Evolutionary conservation across 1,140 invertebrate genomes (phyloP).

Genomic region (Zaprionus tsacasi): DNA sequence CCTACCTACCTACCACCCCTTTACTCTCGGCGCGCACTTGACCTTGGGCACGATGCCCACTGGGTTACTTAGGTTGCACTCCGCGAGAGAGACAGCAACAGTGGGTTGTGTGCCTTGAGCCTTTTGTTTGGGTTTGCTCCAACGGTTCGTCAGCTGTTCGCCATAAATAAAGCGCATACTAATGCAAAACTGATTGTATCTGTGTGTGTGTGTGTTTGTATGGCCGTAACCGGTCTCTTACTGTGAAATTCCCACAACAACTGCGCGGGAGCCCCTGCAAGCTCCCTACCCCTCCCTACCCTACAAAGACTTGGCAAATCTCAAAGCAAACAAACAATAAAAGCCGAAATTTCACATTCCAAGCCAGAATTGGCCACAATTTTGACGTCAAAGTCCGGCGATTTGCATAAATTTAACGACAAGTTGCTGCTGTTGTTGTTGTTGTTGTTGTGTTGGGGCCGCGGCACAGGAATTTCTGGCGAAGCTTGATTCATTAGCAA

Average conservation of each 20-base stretch:
- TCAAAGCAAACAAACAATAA: conserved; percentile 47
- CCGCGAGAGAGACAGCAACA: neutral
- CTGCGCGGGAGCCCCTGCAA: neutral
- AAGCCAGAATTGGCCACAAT: conserved; percentile 42
- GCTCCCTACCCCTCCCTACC: neutral
- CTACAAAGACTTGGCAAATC: conserved; percentile 59
- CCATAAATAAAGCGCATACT: conserved; percentile 24
- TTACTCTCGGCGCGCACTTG: conserved; percentile 10
- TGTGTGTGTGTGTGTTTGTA: conserved; percentile 1
- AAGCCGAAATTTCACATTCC: conserved; percentile 77
- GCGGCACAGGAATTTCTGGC: conserved; percentile 70
- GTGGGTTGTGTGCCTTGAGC: neutral
- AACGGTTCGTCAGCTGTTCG: conserved; percentile 38
- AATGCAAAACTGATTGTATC: neutral
- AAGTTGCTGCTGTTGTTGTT: conserved; percentile 30
- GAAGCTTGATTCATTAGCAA: conserved; percentile 73
- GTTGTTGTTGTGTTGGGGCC: too few relatives aligned
- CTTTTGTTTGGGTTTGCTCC: neutral
- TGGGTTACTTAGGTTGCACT: conserved; percentile 5
- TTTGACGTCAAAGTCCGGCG: conserved; percentile 75
- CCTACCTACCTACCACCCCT: neutral
- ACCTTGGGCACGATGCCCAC: conserved; percentile 28
- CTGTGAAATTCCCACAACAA: conserved; percentile 53
- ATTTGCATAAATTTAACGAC: conserved; percentile 70
- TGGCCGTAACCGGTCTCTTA: conserved; percentile 26